Evolutionary conservation across 2,888 invertebrate species (phyloP).

Genomic region (Amiota minor): DNA sequence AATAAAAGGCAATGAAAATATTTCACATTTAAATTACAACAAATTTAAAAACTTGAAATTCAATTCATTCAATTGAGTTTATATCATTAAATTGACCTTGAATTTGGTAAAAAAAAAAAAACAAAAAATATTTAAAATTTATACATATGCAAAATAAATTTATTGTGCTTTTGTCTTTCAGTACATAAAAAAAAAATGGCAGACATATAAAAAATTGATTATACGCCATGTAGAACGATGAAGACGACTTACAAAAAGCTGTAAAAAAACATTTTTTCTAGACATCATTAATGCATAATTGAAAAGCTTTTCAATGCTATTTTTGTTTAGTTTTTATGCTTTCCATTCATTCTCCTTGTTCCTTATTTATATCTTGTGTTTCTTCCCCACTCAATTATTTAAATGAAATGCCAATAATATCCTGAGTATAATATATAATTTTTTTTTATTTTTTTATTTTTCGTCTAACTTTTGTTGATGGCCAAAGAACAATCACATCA

Average conservation of each 20-base stretch:
- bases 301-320: conserved; percentile 64
- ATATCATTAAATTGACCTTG: no score
- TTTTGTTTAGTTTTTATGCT: conserved; percentile 33
- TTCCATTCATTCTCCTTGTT: background rate
- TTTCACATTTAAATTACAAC: no score
- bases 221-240: conserved; percentile 40
- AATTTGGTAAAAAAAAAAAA: conserved; percentile 27
- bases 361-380: background rate
- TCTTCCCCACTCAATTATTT: conserved; percentile 9
- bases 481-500: no score
- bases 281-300: conserved; percentile 68
- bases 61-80: no score
- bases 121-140: background rate
- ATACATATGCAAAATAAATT: no score
- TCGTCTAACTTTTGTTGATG: conserved; percentile 47
- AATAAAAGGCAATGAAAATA: no score
- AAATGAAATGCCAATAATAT: background rate
- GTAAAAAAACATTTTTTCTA: conserved; percentile 34
- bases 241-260: no score
- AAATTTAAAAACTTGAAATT: no score
- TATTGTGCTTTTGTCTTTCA: no score
- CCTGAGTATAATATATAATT: background rate
- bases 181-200: conserved; percentile 40
- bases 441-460: conserved; percentile 29
- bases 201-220: conserved; percentile 67